Conservation (phyloP, 1,140 invertebrate genomes). For the Galleria mellonella region DNA sequence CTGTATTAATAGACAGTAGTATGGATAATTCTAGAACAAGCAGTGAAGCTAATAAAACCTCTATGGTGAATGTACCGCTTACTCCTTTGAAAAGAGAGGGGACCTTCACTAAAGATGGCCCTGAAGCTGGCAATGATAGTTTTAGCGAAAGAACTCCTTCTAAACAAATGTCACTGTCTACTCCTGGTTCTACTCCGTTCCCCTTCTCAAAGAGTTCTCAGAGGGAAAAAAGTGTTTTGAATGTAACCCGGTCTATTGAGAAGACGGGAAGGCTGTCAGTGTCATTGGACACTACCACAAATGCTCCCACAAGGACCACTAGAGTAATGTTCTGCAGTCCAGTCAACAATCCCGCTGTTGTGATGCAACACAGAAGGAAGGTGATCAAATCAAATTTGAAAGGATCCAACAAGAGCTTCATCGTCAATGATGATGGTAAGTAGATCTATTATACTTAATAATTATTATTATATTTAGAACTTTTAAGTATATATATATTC, state of each 20-base stretch:
- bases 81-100: conserved; percentile 45
- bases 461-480: conserved; percentile 5
- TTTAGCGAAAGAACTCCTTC: conserved; percentile 27
- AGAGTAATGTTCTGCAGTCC: conserved; percentile 67
- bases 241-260: conserved; percentile 60
- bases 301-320: conserved; percentile 18
- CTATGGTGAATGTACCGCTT: not conserved
- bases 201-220: conserved; percentile 22
- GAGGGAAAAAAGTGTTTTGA: conserved; percentile 36
- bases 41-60: not conserved
- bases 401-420: conserved; percentile 66
- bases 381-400: conserved; percentile 68
- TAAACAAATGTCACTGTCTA: conserved; percentile 36
- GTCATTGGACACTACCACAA: conserved; percentile 9
- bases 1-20: conserved; percentile 55
- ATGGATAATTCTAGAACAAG: conserved; percentile 30
- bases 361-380: conserved; percentile 37
- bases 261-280: conserved; percentile 28
- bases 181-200: conserved; percentile 58
- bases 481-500: no score
- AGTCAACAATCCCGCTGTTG: conserved; percentile 28
- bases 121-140: conserved; percentile 10
- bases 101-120: conserved; percentile 48
- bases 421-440: conserved; percentile 52
- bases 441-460: conserved; percentile 11